Evolutionary conservation across 1,140 invertebrate genomes (phyloP).

Genomic region (Pomacea maculata): DNA sequence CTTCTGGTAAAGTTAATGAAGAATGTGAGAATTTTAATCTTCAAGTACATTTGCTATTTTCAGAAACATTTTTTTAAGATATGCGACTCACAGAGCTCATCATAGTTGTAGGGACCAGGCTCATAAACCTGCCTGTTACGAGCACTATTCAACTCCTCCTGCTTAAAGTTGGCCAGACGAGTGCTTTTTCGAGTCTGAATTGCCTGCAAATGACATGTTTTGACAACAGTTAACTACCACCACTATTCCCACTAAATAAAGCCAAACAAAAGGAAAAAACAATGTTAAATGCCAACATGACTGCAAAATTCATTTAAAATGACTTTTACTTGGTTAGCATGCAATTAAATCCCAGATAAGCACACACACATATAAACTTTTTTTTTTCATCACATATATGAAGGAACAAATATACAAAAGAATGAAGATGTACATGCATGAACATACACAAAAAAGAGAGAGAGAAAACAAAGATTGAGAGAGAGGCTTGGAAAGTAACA

Average conservation of each 20-base stretch:
- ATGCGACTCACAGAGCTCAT: slow-evolving; percentile 13
- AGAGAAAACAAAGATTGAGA: too few relatives aligned
- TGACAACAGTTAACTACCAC: too few relatives aligned
- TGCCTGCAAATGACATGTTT: neutral
- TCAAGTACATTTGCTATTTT: too few relatives aligned
- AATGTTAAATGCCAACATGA: neutral
- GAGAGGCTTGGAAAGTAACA: too few relatives aligned
- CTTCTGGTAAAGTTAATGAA: too few relatives aligned
- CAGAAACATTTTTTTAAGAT: neutral
- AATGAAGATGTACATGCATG: too few relatives aligned
- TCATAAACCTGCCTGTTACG: slow-evolving; percentile 6
- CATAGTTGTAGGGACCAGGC: slow-evolving; percentile 6
- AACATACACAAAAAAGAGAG: too few relatives aligned
- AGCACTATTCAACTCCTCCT: neutral
- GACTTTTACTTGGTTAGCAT: neutral
- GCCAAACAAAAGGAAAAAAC: neutral
- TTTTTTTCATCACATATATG: too few relatives aligned
- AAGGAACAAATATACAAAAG: too few relatives aligned
- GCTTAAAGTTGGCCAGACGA: slow-evolving; percentile 6
- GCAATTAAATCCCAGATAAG: neutral
- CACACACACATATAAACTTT: too few relatives aligned
- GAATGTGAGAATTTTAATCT: too few relatives aligned
- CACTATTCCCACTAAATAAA: neutral
- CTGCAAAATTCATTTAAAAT: neutral
- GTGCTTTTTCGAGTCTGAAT: slow-evolving; percentile 2